phyloP scores from a whole-genome alignment of 2,888 invertebrate genomes.

The Pandemis heparana region DNA sequence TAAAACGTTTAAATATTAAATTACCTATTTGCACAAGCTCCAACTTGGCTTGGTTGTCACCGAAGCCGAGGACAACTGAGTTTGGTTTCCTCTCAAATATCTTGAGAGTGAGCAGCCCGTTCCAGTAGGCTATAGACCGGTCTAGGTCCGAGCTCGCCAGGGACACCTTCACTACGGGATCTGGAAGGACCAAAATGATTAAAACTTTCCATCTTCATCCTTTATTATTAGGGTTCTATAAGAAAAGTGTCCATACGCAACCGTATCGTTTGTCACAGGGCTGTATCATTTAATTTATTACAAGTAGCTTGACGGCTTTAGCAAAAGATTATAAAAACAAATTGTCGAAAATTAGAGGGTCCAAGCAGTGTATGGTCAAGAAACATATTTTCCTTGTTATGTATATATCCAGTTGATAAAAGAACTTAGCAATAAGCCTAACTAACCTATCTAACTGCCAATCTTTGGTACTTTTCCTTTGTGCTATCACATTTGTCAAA shows the following conservation, averaged over 20 bases:
- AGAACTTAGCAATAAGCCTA: not conserved
- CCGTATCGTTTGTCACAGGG: too few relatives aligned
- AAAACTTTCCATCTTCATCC: not conserved
- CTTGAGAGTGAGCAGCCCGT: slow-evolving; percentile 90
- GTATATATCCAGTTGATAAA: not conserved
- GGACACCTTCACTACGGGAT: slow-evolving; percentile 93
- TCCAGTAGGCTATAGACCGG: slow-evolving; percentile 94
- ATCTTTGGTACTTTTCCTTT: slow-evolving; percentile 12
- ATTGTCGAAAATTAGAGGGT: too few relatives aligned
- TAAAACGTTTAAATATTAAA: slow-evolving; percentile 45
- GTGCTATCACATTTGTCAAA: slow-evolving; percentile 13
- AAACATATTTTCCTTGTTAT: too few relatives aligned
- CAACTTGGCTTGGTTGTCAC: slow-evolving; percentile 90
- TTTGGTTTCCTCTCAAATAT: slow-evolving; percentile 87
- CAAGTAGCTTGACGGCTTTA: too few relatives aligned
- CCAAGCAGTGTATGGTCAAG: too few relatives aligned
- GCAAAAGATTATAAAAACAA: too few relatives aligned
- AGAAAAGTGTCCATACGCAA: too few relatives aligned
- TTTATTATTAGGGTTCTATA: too few relatives aligned
- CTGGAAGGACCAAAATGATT: slow-evolving; percentile 69
- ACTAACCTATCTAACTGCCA: not conserved
- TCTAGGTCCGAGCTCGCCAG: slow-evolving; percentile 91
- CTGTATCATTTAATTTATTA: too few relatives aligned
- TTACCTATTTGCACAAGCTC: slow-evolving; percentile 91
- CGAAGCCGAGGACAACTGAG: slow-evolving; percentile 89